A percentile compares a stretch with the other conserved stretches of the same genome.
These are phyloP conservation scores for Crenuchus spilurus DNA, from an alignment of 2,797 vertebrate genomes.

Conservation along the genomic window DNA sequence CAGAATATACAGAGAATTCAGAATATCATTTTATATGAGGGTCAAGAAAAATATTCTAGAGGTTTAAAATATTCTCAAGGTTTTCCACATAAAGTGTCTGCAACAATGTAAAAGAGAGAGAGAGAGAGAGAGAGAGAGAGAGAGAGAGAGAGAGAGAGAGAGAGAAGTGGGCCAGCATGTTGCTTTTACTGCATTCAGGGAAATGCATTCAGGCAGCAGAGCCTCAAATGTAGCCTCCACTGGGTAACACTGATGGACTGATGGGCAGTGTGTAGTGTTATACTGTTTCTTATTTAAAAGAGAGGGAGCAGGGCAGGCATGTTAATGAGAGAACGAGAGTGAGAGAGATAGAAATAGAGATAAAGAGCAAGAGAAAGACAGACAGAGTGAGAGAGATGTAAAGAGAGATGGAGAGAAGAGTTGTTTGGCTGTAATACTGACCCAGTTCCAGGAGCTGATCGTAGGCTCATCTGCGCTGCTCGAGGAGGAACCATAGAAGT, in stretches of 20 bases:
- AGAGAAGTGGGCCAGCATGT: slow-evolving; percentile 4
- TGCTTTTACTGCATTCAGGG: not conserved
- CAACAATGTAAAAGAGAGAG: not conserved
- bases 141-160: not conserved
- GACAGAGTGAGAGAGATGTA: not conserved
- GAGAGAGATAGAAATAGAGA: not conserved
- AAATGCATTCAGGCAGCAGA: slow-evolving; percentile 22
- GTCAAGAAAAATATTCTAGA: not conserved
- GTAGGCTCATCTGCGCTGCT: slow-evolving; percentile 6
- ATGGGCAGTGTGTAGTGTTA: not conserved
- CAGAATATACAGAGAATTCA: not conserved
- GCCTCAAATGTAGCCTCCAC: slow-evolving; percentile 29
- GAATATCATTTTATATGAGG: not conserved
- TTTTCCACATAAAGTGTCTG: not conserved
- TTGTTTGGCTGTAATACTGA: slow-evolving; percentile 2
- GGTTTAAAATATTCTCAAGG: not conserved
- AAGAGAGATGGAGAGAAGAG: not conserved
- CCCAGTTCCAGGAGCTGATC: slow-evolving; percentile 45
- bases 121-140: not conserved
- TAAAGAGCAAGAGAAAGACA: not conserved
- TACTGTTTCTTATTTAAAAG: slow-evolving; percentile 7
- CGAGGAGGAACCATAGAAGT: slow-evolving; percentile 10
- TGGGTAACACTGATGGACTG: not conserved
- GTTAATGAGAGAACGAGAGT: not conserved
- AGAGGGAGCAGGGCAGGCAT: not conserved